Evolutionary conservation across 2,888 invertebrate genomes (phyloP).

Genomic region (Salticus scenicus): DNA sequence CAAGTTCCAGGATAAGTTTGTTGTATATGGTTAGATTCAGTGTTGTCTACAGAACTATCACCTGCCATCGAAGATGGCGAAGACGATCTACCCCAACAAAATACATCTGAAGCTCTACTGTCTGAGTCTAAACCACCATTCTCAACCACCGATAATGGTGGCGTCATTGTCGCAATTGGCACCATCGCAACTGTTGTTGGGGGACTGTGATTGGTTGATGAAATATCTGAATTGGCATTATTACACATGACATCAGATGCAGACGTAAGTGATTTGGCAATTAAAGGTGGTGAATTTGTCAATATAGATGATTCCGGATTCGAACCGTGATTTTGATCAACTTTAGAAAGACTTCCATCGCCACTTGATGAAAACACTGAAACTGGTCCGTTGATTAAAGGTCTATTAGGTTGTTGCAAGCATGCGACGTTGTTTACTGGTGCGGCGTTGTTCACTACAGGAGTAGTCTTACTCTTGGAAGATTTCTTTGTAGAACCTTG

Average conservation of each 20-base stretch:
- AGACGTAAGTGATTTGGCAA: constrained; percentile 24
- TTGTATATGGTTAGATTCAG: constrained; percentile 43
- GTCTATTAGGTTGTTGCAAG: constrained; percentile 31
- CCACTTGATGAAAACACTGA: neutral
- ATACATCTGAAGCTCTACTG: constrained; percentile 64
- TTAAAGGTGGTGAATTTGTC: constrained; percentile 20
- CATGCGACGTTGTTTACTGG: neutral
- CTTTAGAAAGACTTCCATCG: constrained; percentile 18
- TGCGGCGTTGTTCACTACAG: constrained; percentile 13
- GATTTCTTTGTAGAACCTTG: constrained; percentile 36
- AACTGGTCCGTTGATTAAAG: constrained; percentile 35
- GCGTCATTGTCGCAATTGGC: constrained; percentile 58
- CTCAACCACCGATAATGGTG: constrained; percentile 59
- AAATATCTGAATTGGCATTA: constrained; percentile 50
- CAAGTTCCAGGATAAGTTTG: constrained; percentile 32
- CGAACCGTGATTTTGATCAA: constrained; percentile 9
- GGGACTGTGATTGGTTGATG: constrained; percentile 30
- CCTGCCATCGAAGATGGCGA: constrained; percentile 59
- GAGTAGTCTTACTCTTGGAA: constrained; percentile 35
- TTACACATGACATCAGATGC: constrained; percentile 35
- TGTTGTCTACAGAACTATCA: constrained; percentile 53
- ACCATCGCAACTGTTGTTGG: constrained; percentile 27
- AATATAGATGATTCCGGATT: constrained; percentile 19
- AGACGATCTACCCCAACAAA: constrained; percentile 60
- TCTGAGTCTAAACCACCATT: constrained; percentile 52